Conservation (phyloP, 2,113 vertebrate species). For the Poeciliopsis occidentalis region DNA sequence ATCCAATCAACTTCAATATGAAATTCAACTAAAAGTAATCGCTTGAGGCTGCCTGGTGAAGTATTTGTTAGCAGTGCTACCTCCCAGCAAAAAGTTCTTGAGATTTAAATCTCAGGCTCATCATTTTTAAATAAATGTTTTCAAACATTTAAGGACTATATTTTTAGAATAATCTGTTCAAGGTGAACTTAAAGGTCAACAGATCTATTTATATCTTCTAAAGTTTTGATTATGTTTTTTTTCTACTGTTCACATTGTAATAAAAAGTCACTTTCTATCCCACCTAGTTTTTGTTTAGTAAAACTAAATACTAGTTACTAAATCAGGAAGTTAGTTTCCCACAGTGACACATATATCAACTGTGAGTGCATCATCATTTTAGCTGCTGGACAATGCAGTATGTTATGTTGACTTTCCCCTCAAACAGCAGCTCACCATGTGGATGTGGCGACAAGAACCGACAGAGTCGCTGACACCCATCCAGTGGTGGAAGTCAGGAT, state of each 20-base stretch:
- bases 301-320: background rate
- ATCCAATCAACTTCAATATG: too few relatives aligned
- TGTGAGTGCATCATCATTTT: background rate
- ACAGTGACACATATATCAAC: background rate
- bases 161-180: too few relatives aligned
- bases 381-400: background rate
- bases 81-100: too few relatives aligned
- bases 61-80: too few relatives aligned
- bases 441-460: constrained; percentile 66
- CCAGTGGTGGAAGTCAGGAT: constrained; percentile 61
- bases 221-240: background rate
- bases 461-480: constrained; percentile 44
- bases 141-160: too few relatives aligned
- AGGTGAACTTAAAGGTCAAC: background rate
- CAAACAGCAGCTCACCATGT: constrained; percentile 46
- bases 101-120: too few relatives aligned
- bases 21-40: too few relatives aligned
- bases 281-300: background rate
- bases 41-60: too few relatives aligned
- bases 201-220: background rate
- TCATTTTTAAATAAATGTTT: too few relatives aligned
- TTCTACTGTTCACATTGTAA: background rate
- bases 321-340: background rate
- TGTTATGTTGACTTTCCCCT: background rate
- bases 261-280: background rate